Evolutionary conservation across 2,888 invertebrate species (phyloP).

Genomic region (Sycophila texana): DNA sequence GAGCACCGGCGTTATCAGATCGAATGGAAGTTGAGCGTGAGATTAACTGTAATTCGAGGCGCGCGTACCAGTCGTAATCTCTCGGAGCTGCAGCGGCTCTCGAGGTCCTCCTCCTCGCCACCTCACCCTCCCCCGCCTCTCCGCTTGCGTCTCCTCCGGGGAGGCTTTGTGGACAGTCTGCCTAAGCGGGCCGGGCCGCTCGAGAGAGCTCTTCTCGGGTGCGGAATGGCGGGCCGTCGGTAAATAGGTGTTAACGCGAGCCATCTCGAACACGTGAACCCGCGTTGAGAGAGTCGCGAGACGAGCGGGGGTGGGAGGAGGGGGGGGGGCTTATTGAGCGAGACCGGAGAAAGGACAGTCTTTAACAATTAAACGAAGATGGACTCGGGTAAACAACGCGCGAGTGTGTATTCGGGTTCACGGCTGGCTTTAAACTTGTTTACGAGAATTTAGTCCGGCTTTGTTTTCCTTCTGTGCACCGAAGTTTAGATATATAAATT

Average conservation of each 20-base stretch:
- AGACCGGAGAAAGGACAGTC: slow-evolving; percentile 51
- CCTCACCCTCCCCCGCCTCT: background rate
- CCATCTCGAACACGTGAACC: slow-evolving; percentile 53
- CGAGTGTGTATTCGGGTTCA: background rate
- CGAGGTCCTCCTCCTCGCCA: background rate
- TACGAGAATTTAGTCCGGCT: no score
- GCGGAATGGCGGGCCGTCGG: slow-evolving; percentile 50
- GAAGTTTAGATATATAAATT: no score
- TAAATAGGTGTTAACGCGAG: slow-evolving; percentile 74
- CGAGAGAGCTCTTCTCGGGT: slow-evolving; percentile 3
- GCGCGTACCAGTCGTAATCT: slow-evolving; percentile 43
- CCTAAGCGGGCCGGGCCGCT: slow-evolving; percentile 7
- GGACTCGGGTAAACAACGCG: slow-evolving; percentile 35
- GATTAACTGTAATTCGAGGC: slow-evolving; percentile 56
- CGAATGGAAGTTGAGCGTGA: slow-evolving; percentile 55
- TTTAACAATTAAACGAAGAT: slow-evolving; percentile 56
- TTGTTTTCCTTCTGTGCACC: no score
- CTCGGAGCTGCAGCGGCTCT: slow-evolving; percentile 19
- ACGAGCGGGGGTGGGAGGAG: background rate
- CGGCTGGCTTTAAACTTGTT: no score
- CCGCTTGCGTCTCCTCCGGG: background rate
- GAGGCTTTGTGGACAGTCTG: slow-evolving; percentile 47
- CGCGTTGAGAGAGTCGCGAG: background rate
- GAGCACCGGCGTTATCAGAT: slow-evolving; percentile 46
- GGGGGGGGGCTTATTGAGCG: background rate